Evolutionary conservation across 1,140 invertebrate genomes (phyloP), one percentile per base, ranked within the genome.

Genomic region (Hestina assimilis): DNA sequence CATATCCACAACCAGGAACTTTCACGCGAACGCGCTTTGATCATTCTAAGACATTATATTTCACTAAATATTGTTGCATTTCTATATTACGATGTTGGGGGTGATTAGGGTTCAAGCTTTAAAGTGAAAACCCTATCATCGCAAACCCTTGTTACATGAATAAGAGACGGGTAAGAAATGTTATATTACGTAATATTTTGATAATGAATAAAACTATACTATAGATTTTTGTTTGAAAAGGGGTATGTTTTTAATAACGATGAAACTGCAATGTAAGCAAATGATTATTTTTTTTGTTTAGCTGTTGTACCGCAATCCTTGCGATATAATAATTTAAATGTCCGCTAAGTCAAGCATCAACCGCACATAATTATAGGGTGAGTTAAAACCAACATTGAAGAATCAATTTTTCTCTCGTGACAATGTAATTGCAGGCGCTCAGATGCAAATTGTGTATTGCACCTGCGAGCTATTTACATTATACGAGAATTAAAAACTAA

Each of bases 351-450:
- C 46, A 24, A 24, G 24, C 26, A 57, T 48, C 23, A 43, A 12
- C 23, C 9, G 20, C 35, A 33, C 26, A 26, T 64, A 64, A 64
- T 59, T 53, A 59, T 29, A 59, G 52, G 42, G 33, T 45, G 15
- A 21, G 47, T 24, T 55, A 75, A 79, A 80, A 75, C 68, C 73
- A 73, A 83, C 76, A 76, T 77, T 78, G 80, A 75, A 79, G 82
- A 86, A 79, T 83, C 69, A 83, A 80, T 85, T 83, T 74, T 81
- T 83, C 79, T 78, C 65, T 63, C 64, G 56, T 63, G 78, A 81
- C 79, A 64, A 55, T 59, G 66, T 85, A 83, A 85, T 85, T 85
- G 79, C 77, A 23, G 40, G 57, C n/a, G 26, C 11, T 55, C 48
- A 63, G 72, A 76, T 68, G 69, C 71, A 79, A 82, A 82, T 84